Percentiles rank a stretch among this genome's conserved stretches.
Conservation (phyloP, 2,888 invertebrate genomes). For the Stictocephala bisonia region DNA sequence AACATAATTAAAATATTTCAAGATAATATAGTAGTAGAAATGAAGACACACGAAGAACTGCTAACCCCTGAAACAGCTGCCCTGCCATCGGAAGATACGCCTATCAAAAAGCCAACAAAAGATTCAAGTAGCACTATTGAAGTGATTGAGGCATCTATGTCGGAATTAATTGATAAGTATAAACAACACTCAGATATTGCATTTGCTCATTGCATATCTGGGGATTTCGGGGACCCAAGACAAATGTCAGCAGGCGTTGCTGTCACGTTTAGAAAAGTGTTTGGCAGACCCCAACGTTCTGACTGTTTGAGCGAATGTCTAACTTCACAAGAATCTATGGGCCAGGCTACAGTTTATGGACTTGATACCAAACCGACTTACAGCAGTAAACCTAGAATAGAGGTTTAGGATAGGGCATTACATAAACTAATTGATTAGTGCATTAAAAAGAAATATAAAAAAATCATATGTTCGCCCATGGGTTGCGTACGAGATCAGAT, state of each 20-base stretch:
- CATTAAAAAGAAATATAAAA: neutral
- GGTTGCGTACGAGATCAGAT: neutral
- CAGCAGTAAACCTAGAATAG: neutral
- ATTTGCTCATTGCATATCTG: neutral
- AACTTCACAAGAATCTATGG: neutral
- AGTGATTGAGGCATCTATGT: neutral
- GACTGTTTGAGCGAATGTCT: neutral
- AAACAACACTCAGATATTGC: neutral
- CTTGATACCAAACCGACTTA: neutral
- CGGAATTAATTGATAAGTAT: neutral
- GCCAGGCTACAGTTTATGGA: conserved; percentile 1
- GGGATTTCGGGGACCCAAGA: conserved; percentile 1
- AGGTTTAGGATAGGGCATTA: neutral
- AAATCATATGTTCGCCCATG: neutral
- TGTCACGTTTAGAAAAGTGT: neutral
- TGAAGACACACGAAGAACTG: neutral
- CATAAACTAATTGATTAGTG: neutral
- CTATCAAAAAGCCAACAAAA: neutral
- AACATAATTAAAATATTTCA: neutral
- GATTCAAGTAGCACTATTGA: neutral
- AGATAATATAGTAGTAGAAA: neutral
- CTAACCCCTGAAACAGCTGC: neutral
- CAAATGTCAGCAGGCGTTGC: neutral
- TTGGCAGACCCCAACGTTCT: neutral
- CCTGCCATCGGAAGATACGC: no score